These are phyloP conservation scores for Lacerta bilineata DNA, from an alignment of 2,797 vertebrate genomes.

Conservation along the genomic window DNA sequence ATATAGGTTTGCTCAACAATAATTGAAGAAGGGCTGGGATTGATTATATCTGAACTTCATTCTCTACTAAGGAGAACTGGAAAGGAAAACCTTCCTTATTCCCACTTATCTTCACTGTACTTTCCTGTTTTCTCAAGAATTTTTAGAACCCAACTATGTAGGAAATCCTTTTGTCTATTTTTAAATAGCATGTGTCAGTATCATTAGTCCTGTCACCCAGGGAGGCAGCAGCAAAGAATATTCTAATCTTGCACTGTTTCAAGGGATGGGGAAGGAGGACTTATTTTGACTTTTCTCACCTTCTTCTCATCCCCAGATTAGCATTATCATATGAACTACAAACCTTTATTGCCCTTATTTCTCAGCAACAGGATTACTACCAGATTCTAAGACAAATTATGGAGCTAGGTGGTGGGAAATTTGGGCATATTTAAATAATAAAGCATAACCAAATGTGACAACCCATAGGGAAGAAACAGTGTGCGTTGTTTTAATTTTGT, in stretches of 20 bases:
- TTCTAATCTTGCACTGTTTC: slow-evolving; percentile 34
- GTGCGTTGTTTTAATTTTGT: too few species aligned
- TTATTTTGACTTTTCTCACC: slow-evolving; percentile 29
- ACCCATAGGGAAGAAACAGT: not conserved
- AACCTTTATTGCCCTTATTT: not conserved
- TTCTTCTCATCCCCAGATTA: slow-evolving; percentile 12
- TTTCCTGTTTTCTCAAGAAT: slow-evolving; percentile 23
- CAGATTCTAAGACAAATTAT: not conserved
- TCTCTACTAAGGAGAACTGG: not conserved
- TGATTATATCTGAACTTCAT: slow-evolving; percentile 33
- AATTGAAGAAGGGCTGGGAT: not conserved
- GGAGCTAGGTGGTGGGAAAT: not conserved
- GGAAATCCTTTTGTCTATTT: slow-evolving; percentile 41
- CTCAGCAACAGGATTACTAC: fast-evolving
- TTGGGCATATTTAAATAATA: not conserved
- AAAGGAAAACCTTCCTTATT: not conserved
- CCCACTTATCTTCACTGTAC: not conserved
- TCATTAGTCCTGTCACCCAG: not conserved
- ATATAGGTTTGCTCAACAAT: not conserved
- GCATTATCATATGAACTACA: not conserved
- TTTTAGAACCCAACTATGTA: not conserved
- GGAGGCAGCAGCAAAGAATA: slow-evolving; percentile 19
- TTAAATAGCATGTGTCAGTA: slow-evolving; percentile 25
- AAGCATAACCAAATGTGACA: not conserved
- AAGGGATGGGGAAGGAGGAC: not conserved